A percentile compares a stretch with the other conserved stretches of the same genome.
These are phyloP conservation scores for Oryzias curvinotus DNA, from an alignment of 2,113 vertebrate genomes.

Conservation along the genomic window DNA sequence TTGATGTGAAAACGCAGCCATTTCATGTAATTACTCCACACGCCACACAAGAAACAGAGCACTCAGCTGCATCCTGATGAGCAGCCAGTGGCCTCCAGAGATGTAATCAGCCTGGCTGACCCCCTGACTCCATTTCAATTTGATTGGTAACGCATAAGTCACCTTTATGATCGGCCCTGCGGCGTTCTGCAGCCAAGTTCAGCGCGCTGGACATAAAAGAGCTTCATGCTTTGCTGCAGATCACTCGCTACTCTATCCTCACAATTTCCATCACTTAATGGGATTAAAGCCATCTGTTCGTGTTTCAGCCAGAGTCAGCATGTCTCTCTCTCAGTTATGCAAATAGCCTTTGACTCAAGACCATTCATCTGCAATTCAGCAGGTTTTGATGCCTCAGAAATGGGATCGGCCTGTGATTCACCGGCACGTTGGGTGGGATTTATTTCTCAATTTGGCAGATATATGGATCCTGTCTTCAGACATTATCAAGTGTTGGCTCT, in stretches of 20 bases:
- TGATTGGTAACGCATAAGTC: constrained; percentile 34
- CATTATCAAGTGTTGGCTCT: constrained; percentile 5
- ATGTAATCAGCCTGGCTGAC: constrained; percentile 39
- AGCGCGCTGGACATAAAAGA: constrained; percentile 4
- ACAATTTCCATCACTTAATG: constrained; percentile 50
- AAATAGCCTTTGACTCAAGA: constrained; percentile 29
- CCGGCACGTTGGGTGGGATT: constrained; percentile 25
- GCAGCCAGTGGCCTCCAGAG: constrained; percentile 44
- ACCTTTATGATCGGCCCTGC: constrained; percentile 10
- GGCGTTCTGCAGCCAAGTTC: not conserved
- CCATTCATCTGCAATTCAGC: constrained; percentile 24
- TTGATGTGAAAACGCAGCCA: constrained; percentile 35
- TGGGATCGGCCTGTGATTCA: constrained; percentile 16
- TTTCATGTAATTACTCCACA: constrained; percentile 33
- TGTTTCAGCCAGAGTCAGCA: constrained; percentile 56
- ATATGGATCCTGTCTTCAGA: constrained; percentile 10
- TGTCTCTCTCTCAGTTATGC: constrained; percentile 37
- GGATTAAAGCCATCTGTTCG: constrained; percentile 61
- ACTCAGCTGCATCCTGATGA: constrained; percentile 25
- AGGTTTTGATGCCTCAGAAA: constrained; percentile 1
- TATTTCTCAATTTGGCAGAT: constrained; percentile 32
- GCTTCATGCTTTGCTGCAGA: constrained; percentile 7
- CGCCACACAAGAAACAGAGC: constrained; percentile 43
- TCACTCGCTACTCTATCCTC: constrained; percentile 33
- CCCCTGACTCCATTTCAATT: constrained; percentile 25